A percentile compares a stretch with the other conserved stretches of the same genome.
Conservation (phyloP, 2,888 invertebrate genomes). For the Lasioglossum figueresi region DNA sequence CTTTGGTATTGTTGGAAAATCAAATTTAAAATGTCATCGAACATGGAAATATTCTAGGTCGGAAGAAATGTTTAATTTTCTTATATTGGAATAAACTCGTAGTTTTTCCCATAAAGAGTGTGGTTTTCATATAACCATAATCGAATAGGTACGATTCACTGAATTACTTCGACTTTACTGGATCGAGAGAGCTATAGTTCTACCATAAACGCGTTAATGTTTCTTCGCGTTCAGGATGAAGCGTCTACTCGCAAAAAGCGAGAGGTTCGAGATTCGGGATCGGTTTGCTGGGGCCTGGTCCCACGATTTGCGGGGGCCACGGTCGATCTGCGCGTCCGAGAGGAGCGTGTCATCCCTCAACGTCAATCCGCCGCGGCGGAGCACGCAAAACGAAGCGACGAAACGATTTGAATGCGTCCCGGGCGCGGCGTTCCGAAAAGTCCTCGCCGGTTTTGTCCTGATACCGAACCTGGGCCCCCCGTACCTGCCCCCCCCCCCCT, state of each 20-base stretch:
- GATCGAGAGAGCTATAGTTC: background rate
- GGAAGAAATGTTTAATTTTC: too few species aligned
- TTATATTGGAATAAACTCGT: too few species aligned
- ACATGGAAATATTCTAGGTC: too few species aligned
- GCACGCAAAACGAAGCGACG: slow-evolving; percentile 77
- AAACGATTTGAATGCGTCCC: slow-evolving; percentile 81
- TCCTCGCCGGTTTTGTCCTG: slow-evolving; percentile 64
- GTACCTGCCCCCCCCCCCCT: slow-evolving; percentile 17
- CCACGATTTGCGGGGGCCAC: slow-evolving; percentile 54
- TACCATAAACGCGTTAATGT: background rate
- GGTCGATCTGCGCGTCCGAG: slow-evolving; percentile 56
- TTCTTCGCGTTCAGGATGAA: background rate
- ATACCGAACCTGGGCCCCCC: slow-evolving; percentile 25
- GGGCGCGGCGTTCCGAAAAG: slow-evolving; percentile 71
- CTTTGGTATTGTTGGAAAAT: too few species aligned
- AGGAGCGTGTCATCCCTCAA: slow-evolving; percentile 83
- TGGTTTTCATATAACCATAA: too few species aligned
- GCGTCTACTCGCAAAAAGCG: background rate
- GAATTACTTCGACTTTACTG: background rate
- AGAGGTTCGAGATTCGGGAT: background rate
- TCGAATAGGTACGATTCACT: too few species aligned
- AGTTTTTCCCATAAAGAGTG: too few species aligned
- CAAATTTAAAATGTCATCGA: too few species aligned
- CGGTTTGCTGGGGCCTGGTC: slow-evolving; percentile 41
- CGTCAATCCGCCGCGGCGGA: slow-evolving; percentile 78